Evolutionary conservation across 2,888 invertebrate species (phyloP), one percentile per base, ranked within the genome.

Genomic region (Zhuqinia jingwanae): DNA sequence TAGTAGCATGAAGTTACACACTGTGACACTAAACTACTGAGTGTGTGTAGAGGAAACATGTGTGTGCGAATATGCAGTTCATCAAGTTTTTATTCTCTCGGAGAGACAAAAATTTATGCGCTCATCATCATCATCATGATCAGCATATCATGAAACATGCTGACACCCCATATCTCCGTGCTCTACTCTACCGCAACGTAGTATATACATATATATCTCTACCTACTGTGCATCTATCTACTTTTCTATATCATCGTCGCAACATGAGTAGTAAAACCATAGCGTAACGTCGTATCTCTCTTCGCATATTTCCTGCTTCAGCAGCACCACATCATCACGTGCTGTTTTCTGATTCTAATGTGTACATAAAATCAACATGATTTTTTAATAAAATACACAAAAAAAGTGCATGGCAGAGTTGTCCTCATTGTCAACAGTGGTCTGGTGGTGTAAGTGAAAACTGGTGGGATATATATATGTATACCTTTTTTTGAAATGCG

Each of bases 331-430:
- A 47, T 45, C 70, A 47, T 70, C 47, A 70, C 70, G 70, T 70
- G 70, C 47, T 70, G 22, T 13, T 47, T 47, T 70, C 25, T 47
- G 15, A 70, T 45, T n/a, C n/a, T n/a, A n/a, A n/a, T n/a, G n/a
- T n/a, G n/a, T n/a, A n/a, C n/a, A n/a, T n/a, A 70, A 15, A 70
- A 70, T 70, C 70, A 70, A 70, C 45, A 68, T 47, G 70, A 70
- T 47, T 70, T n/a, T n/a, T 70, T 70, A 70, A 70, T 70, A 70
- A 70, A n/a, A n/a, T 15, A 27, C 47, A 70, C 13, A 70, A 45
- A 70, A 15, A 30, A 30, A 58, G 11, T n/a, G n/a, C n/a, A n/a
- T 22, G 17, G 20, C 25, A 0, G 58, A 22, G n/a, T 47, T 47
- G 65, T 65, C 25, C 13, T 22, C 10, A 60, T 25, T 47, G 25